Percentiles rank a stretch among this genome's conserved stretches.
Evolutionary conservation across 2,888 invertebrate genomes (phyloP).

Genomic region (Pyrochroa serraticornis): DNA sequence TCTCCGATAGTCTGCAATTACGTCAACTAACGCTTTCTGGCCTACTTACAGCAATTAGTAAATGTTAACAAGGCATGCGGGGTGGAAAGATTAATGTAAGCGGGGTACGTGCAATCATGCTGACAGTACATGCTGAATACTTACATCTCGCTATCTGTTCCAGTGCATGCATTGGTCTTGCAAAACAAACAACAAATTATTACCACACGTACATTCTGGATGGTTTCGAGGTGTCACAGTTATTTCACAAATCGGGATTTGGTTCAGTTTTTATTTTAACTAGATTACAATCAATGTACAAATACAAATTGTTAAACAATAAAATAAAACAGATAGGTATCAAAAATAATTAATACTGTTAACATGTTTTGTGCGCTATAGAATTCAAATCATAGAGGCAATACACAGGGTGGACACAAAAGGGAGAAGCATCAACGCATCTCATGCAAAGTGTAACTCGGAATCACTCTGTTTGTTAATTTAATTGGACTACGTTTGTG

Average conservation of each 20-base stretch:
- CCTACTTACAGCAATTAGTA: constrained; percentile 31
- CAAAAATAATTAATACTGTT: constrained; percentile 1
- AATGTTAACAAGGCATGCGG: constrained; percentile 25
- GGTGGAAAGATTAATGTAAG: constrained; percentile 27
- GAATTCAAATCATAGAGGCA: not conserved
- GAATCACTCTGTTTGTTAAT: not conserved
- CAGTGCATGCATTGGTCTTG: constrained; percentile 87
- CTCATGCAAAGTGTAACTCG: not conserved
- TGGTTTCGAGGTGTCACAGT: not conserved
- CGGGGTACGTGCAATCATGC: constrained; percentile 7
- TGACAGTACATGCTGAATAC: constrained; percentile 59
- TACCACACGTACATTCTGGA: constrained; percentile 36
- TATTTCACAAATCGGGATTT: not conserved
- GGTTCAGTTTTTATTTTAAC: not conserved
- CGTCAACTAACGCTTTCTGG: constrained; percentile 38
- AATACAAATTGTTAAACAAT: not conserved
- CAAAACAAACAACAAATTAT: constrained; percentile 57
- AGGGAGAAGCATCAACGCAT: too few relatives aligned
- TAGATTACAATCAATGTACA: not conserved
- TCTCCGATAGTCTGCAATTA: constrained; percentile 91
- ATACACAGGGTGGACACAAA: not conserved
- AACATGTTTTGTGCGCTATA: not conserved
- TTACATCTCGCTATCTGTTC: constrained; percentile 89
- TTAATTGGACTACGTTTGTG: not conserved
- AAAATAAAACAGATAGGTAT: not conserved